These are phyloP conservation scores for Pogonus chalceus DNA, from an alignment of 1,140 invertebrate species.

Conservation along the genomic window DNA sequence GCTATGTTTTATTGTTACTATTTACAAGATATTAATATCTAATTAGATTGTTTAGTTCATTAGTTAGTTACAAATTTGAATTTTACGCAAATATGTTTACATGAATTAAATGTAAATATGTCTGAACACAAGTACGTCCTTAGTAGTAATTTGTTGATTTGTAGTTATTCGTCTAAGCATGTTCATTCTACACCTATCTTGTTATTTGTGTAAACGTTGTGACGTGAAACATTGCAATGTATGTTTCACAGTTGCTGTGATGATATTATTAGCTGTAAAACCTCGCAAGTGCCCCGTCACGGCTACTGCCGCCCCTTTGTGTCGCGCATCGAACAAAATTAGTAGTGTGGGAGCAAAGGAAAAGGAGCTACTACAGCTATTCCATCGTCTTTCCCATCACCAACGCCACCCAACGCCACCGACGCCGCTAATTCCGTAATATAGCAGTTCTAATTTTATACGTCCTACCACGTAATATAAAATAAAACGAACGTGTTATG, in stretches of 20 bases:
- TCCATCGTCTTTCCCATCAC: not conserved
- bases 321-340: not conserved
- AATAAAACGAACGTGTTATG: not conserved
- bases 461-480: not conserved
- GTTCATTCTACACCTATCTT: not conserved
- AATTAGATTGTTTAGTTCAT: no score
- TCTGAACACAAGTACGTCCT: no score
- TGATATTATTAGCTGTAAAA: slow-evolving; percentile 2
- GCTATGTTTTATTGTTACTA: no score
- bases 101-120: no score
- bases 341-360: not conserved
- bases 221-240: not conserved
- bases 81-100: no score
- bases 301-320: not conserved
- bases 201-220: not conserved
- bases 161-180: no score
- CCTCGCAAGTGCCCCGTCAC: not conserved
- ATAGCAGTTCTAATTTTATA: slow-evolving; percentile 4
- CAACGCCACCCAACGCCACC: not conserved
- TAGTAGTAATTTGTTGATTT: no score
- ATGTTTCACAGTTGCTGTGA: not conserved
- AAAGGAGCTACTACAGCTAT: not conserved
- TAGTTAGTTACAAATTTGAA: no score
- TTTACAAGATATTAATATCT: no score
- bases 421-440: not conserved